Conservation (phyloP, 2,888 invertebrate species). For the Yponomeuta malinellus region DNA sequence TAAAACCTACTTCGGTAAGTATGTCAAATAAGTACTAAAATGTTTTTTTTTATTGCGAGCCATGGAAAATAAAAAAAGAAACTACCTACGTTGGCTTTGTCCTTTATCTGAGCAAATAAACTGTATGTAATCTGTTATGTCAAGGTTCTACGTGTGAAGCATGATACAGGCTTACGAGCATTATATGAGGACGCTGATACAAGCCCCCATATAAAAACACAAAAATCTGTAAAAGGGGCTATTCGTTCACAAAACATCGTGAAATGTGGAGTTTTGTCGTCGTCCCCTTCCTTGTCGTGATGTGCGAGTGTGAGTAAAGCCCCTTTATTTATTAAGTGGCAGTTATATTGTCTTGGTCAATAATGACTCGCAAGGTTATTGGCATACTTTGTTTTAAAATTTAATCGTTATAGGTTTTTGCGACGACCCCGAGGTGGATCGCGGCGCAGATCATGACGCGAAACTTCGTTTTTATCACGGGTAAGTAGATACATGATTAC, state of each 20-base stretch:
- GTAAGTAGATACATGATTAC: neutral
- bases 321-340: neutral
- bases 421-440: neutral
- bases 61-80: neutral
- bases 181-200: neutral
- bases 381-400: neutral
- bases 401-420: neutral
- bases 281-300: neutral
- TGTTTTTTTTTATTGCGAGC: too few relatives aligned
- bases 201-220: neutral
- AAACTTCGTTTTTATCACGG: conserved; percentile 10
- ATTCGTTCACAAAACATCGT: neutral
- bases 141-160: neutral
- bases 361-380: neutral
- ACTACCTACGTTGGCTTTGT: neutral
- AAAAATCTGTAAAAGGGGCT: neutral
- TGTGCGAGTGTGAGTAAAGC: neutral
- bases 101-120: conserved; percentile 3
- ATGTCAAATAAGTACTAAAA: too few relatives aligned
- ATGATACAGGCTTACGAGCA: neutral
- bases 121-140: neutral
- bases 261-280: neutral
- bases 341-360: too few relatives aligned
- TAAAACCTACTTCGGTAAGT: too few relatives aligned
- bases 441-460: conserved; percentile 3